phyloP scores from a whole-genome alignment of 2,888 invertebrate species.

The Scaptodrosophila latifasciaeformis region DNA sequence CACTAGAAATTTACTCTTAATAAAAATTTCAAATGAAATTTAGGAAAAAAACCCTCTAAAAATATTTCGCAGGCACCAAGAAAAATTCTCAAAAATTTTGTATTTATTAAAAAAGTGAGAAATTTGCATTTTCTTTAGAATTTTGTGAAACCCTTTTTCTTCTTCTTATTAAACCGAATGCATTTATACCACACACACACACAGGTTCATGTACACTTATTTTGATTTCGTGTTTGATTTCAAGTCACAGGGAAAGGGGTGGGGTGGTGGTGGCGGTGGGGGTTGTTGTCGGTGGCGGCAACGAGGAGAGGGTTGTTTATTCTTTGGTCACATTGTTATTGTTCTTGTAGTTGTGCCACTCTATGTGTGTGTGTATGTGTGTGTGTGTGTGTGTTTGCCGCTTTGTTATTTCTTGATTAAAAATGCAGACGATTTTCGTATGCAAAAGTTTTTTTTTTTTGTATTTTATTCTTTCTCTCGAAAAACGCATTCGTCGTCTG shows the following conservation, averaged over 20 bases:
- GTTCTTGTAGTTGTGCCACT: not conserved
- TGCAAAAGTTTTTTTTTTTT: constrained; percentile 36
- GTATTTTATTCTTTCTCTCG: constrained; percentile 12
- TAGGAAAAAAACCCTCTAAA: too few relatives aligned
- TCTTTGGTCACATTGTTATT: not conserved
- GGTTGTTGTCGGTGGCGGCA: too few relatives aligned
- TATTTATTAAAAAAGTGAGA: too few relatives aligned
- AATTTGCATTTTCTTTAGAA: not conserved
- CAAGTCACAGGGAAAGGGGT: too few relatives aligned
- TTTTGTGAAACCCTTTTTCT: not conserved
- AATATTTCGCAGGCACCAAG: too few relatives aligned
- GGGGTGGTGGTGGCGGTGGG: too few relatives aligned
- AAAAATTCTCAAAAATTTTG: too few relatives aligned
- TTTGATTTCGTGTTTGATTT: too few relatives aligned
- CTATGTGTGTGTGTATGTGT: not conserved
- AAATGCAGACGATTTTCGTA: constrained; percentile 50
- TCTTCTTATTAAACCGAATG: constrained; percentile 11
- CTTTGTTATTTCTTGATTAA: constrained; percentile 55
- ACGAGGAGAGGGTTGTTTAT: constrained; percentile 1
- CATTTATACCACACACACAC: constrained; percentile 25
- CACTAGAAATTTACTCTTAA: too few relatives aligned
- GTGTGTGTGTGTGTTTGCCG: not conserved
- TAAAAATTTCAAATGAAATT: too few relatives aligned
- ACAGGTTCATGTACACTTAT: constrained; percentile 10
- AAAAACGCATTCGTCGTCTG: constrained; percentile 16